phyloP scores from a whole-genome alignment of 2,113 vertebrate species.

The Lampris incognitus region DNA sequence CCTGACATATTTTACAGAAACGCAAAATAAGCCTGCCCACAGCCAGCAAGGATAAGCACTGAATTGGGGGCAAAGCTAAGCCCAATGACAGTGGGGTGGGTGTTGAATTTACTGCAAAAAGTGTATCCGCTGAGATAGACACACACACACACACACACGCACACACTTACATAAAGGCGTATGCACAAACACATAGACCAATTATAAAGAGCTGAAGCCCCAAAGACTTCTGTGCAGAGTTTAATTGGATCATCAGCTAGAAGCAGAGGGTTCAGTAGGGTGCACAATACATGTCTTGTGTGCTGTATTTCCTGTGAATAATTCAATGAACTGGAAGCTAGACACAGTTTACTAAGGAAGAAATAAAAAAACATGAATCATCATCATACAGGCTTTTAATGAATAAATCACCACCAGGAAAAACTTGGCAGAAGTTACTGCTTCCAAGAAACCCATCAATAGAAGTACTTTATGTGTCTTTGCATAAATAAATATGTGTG shows the following conservation, averaged over 20 bases:
- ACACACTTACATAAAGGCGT: constrained; percentile 6
- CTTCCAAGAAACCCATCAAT: not conserved
- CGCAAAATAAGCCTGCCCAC: constrained; percentile 57
- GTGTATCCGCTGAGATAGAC: constrained; percentile 10
- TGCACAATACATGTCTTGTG: constrained; percentile 23
- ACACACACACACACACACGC: constrained; percentile 6
- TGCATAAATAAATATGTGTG: not conserved
- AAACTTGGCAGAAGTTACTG: not conserved
- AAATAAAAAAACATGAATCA: constrained; percentile 21
- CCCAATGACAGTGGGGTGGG: constrained; percentile 29
- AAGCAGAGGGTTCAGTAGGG: constrained; percentile 23
- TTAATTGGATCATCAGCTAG: constrained; percentile 49
- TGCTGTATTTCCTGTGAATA: constrained; percentile 38
- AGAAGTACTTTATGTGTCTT: not conserved
- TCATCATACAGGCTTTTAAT: constrained; percentile 26
- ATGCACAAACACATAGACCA: constrained; percentile 14
- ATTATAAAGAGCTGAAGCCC: constrained; percentile 4
- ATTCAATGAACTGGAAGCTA: constrained; percentile 39
- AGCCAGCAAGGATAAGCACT: constrained; percentile 47
- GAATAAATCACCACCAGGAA: not conserved
- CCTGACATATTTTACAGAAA: constrained; percentile 64
- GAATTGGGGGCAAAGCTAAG: constrained; percentile 44
- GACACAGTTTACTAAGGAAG: constrained; percentile 31
- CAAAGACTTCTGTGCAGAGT: not conserved
- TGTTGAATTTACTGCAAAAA: constrained; percentile 37